Conservation (phyloP, 2,888 invertebrate species). For the Nipponacmea schrenckii region DNA sequence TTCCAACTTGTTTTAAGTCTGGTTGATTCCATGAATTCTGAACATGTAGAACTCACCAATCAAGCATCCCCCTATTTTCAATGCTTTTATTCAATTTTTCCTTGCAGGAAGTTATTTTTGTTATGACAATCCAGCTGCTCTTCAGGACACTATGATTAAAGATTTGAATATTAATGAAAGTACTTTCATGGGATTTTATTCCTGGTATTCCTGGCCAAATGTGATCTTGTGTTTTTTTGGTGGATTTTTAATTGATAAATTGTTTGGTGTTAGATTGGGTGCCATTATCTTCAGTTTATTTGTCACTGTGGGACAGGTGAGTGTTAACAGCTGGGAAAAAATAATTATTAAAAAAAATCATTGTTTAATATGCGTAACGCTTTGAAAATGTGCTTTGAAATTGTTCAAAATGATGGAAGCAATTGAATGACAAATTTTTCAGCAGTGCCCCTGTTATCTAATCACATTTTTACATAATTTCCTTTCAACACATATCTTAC, state of each 20-base stretch:
- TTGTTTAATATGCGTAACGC: too few species aligned
- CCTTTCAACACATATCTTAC: too few species aligned
- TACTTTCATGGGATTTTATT: conserved; percentile 88
- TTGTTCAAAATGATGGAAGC: background rate
- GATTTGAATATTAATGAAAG: conserved; percentile 84
- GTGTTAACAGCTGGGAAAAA: too few species aligned
- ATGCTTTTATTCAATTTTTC: background rate
- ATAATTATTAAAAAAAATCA: background rate
- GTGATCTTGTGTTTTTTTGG: conserved; percentile 94
- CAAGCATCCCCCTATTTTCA: too few species aligned
- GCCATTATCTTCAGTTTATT: conserved; percentile 90
- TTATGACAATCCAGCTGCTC: conserved; percentile 94
- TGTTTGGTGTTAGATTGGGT: conserved; percentile 93
- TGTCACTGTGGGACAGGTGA: conserved; percentile 84
- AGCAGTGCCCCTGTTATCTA: too few species aligned
- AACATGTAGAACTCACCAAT: too few species aligned
- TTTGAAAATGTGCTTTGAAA: background rate
- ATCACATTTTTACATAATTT: too few species aligned
- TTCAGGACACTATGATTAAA: conserved; percentile 85
- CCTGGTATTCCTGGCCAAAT: conserved; percentile 97
- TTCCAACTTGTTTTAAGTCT: too few species aligned
- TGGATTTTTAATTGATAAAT: conserved; percentile 92
- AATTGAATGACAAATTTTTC: background rate
- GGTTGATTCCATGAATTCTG: too few species aligned
- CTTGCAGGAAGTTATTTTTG: conserved; percentile 92